A percentile compares a stretch with the other conserved stretches of the same genome.
Conservation (phyloP, 2,797 vertebrate species). For the Etheostoma perlongum region DNA sequence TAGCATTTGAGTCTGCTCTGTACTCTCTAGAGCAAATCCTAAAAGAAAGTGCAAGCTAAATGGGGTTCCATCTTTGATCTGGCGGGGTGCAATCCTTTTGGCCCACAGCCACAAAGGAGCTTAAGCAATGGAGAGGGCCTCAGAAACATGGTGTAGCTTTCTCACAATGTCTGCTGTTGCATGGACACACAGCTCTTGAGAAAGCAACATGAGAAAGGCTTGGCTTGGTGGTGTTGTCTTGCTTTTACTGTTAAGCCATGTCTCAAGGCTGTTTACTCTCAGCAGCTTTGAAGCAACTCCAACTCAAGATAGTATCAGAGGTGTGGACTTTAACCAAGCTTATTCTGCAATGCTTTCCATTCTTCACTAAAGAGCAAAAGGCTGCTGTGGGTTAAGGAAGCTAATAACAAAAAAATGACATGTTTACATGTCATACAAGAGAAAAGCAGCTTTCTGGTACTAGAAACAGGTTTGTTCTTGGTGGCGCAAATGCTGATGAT, state of each 20-base stretch:
- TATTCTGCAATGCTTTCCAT: constrained; percentile 31
- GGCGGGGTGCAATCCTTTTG: constrained; percentile 81
- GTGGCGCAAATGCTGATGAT: constrained; percentile 44
- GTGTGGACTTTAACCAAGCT: constrained; percentile 64
- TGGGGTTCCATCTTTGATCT: constrained; percentile 86
- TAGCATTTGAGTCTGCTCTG: constrained; percentile 70
- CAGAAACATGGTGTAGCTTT: constrained; percentile 80
- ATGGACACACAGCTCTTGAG: constrained; percentile 69
- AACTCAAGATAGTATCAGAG: constrained; percentile 73
- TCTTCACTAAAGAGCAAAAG: constrained; percentile 35
- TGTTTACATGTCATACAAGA: constrained; percentile 51
- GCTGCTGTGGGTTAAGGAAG: constrained; percentile 32
- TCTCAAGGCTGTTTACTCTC: constrained; percentile 75
- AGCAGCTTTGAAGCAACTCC: constrained; percentile 74
- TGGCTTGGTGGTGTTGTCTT: constrained; percentile 64
- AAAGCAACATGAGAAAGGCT: constrained; percentile 72
- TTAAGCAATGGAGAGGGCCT: constrained; percentile 81
- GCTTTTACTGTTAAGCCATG: constrained; percentile 67
- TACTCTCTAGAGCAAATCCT: constrained; percentile 80
- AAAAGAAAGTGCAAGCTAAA: constrained; percentile 81
- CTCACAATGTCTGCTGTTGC: constrained; percentile 78
- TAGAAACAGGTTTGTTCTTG: constrained; percentile 59
- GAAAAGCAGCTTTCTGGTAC: constrained; percentile 32
- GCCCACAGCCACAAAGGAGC: constrained; percentile 83
- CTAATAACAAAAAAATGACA: constrained; percentile 53